phyloP scores from a whole-genome alignment of 2,113 vertebrate genomes.

The Heterochromis multidens region DNA sequence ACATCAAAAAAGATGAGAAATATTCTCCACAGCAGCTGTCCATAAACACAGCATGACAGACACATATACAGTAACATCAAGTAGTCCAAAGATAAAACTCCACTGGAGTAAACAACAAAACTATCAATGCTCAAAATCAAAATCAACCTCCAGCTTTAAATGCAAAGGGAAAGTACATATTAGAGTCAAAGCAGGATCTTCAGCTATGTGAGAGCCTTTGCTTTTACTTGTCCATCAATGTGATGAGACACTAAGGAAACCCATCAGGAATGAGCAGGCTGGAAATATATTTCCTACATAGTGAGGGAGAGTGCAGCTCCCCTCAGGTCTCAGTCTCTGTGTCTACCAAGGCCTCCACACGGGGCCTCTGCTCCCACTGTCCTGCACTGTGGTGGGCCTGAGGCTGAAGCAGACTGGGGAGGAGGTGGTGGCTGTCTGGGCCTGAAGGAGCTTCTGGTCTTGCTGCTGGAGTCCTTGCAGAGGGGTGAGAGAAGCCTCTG shows the following conservation, averaged over 20 bases:
- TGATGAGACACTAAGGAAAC: constrained; percentile 66
- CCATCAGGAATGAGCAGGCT: constrained; percentile 25
- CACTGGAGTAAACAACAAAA: constrained; percentile 75
- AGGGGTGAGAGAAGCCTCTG: constrained; percentile 35
- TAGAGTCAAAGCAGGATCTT: constrained; percentile 50
- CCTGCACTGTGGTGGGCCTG: constrained; percentile 56
- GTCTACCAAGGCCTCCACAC: constrained; percentile 89
- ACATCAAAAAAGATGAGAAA: constrained; percentile 67
- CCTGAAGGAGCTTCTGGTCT: constrained; percentile 38
- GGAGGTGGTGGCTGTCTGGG: constrained; percentile 24
- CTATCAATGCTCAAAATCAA: constrained; percentile 44
- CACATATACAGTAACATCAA: constrained; percentile 37
- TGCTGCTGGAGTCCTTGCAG: constrained; percentile 49
- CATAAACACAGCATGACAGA: constrained; percentile 50
- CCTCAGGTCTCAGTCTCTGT: constrained; percentile 46
- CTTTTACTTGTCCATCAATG: constrained; percentile 74
- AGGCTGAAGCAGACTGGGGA: constrained; percentile 14
- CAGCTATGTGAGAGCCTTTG: constrained; percentile 33
- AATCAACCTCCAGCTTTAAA: constrained; percentile 50
- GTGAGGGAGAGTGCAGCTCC: constrained; percentile 44
- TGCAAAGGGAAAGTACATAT: constrained; percentile 33
- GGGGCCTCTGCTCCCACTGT: constrained; percentile 53
- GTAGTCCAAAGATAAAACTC: constrained; percentile 64
- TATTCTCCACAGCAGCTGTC: constrained; percentile 70
- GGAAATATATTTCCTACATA: constrained; percentile 73